These are phyloP conservation scores for Silurus aristotelis DNA, from an alignment of 2,797 vertebrate species.

Conservation along the genomic window DNA sequence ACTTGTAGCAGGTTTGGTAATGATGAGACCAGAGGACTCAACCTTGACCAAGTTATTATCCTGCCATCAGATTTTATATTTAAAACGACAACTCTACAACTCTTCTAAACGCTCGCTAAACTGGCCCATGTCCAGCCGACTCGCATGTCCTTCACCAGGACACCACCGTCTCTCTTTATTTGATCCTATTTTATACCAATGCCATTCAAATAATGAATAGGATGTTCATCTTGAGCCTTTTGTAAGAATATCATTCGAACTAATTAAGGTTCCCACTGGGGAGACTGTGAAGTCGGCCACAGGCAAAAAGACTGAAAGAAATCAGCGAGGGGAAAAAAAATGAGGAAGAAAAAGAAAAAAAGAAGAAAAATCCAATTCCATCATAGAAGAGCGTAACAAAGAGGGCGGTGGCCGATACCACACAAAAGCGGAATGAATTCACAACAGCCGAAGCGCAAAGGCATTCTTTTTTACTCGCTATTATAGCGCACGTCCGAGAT, in stretches of 20 bases:
- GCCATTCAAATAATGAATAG: constrained; percentile 29
- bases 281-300: constrained; percentile 60
- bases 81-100: constrained; percentile 45
- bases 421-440: constrained; percentile 74
- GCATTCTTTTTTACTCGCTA: constrained; percentile 76
- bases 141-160: constrained; percentile 15
- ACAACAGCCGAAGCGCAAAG: constrained; percentile 72
- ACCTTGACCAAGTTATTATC: constrained; percentile 54
- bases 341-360: constrained; percentile 2
- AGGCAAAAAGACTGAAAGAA: constrained; percentile 35
- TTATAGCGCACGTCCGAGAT: constrained; percentile 76
- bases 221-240: constrained; percentile 57
- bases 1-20: constrained; percentile 47
- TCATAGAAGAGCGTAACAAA: constrained; percentile 74
- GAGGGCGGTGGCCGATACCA: constrained; percentile 63
- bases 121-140: background rate
- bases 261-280: constrained; percentile 75
- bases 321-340: background rate
- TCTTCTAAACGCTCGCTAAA: constrained; percentile 2
- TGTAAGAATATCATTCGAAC: constrained; percentile 73
- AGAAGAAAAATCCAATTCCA: constrained; percentile 73
- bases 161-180: background rate
- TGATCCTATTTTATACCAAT: constrained; percentile 29
- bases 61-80: constrained; percentile 51
- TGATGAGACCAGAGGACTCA: constrained; percentile 44